Conservation (phyloP, 1,140 invertebrate species). For the Panagrolaimus sp. region DNA sequence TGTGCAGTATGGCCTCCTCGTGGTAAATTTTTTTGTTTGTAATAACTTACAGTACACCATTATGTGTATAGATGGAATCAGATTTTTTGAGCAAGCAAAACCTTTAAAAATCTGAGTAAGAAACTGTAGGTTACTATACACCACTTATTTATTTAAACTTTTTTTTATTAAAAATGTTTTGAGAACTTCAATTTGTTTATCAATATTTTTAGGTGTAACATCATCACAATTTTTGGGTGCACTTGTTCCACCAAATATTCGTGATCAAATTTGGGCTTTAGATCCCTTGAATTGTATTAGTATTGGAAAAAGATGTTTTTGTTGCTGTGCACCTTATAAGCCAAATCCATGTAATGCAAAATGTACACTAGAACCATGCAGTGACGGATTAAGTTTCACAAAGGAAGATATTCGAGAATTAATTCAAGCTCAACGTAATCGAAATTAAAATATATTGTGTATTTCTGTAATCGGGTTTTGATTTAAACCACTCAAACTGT, state of each 20-base stretch:
- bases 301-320: slow-evolving; percentile 40
- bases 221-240: slow-evolving; percentile 38
- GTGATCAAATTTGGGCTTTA: slow-evolving; percentile 42
- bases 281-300: slow-evolving; percentile 47
- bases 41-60: too few relatives aligned
- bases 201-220: too few relatives aligned
- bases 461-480: neutral
- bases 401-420: slow-evolving; percentile 11
- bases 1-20: slow-evolving; percentile 45
- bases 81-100: too few relatives aligned
- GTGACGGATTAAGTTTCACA: slow-evolving; percentile 25
- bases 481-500: neutral
- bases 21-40: too few relatives aligned
- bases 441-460: slow-evolving; percentile 7
- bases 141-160: too few relatives aligned
- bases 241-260: slow-evolving; percentile 39
- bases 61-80: too few relatives aligned
- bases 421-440: neutral
- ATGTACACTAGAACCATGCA: slow-evolving; percentile 39
- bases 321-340: slow-evolving; percentile 41
- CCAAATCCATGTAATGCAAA: slow-evolving; percentile 43
- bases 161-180: too few relatives aligned
- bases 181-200: too few relatives aligned
- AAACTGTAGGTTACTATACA: too few relatives aligned
- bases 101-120: too few relatives aligned